A percentile compares a stretch with the other conserved stretches of the same genome.
Evolutionary conservation across 2,113 vertebrate species (phyloP).

Genomic region (Heterotilapia buettikoferi): DNA sequence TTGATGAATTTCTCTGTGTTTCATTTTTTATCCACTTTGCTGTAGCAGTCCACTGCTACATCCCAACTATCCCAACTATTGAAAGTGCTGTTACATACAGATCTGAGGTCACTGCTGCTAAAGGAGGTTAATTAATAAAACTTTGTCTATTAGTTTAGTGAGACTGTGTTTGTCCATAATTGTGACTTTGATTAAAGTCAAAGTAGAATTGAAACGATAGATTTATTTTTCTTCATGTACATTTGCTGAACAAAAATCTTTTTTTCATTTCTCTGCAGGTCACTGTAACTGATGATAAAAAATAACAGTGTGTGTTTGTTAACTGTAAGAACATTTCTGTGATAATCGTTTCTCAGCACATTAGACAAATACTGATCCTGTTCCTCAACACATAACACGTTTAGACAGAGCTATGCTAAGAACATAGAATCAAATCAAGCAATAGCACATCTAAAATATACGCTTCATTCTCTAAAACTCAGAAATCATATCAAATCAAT

Average conservation of each 20-base stretch:
- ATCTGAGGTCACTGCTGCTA: not conserved
- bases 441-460: not conserved
- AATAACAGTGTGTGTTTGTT: not conserved
- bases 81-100: not conserved
- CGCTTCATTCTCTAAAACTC: not conserved
- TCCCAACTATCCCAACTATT: not conserved
- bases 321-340: fast-evolving
- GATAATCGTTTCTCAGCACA: not conserved
- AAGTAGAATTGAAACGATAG: not conserved
- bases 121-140: not conserved
- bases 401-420: not conserved
- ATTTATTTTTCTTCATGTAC: not conserved
- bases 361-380: fast-evolving
- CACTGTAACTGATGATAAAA: not conserved
- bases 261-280: not conserved
- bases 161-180: not conserved
- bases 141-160: not conserved
- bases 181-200: not conserved
- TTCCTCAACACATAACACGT: not conserved
- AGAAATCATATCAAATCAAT: not conserved
- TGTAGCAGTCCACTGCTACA: not conserved
- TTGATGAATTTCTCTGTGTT: not conserved
- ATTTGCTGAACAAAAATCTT: not conserved
- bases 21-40: not conserved
- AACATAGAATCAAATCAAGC: not conserved